Base-by-base conservation (phyloP, 2,888 invertebrate species). In the Hybos culiciformis region DNA sequence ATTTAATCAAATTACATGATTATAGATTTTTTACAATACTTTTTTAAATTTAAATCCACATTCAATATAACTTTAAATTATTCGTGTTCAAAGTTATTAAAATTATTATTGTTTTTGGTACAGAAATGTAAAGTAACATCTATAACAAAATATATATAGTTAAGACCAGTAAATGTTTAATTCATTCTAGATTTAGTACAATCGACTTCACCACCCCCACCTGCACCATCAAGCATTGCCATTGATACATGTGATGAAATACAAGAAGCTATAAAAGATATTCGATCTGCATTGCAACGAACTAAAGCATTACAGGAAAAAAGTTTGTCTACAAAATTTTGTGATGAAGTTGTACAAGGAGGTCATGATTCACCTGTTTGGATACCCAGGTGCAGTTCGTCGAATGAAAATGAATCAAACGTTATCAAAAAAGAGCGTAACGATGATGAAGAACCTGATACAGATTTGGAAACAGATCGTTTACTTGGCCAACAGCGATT, bases 391-490 rank as follows among this genome's bases (percentile, higher is more conserved):
- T 47, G 45, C 33, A 50, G 48, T 31, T 53, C 54, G 42, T 23
- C 37, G 41, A 31, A 36, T 37, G 29, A 42, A 36, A 17, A 39
- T 39, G n/a, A 44, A 41, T 19, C 26, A 24, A 14, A 37, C 32
- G 45, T 50, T 15, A 50, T 50, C 39, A 50, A 49, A 42, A 55
- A 57, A 37, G 44, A 53, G 54, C 51, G 49, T 38, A 36, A 21
- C 19, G 80, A 80, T 51, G 61, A 69, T 72, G 86, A 83, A 61
- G 91, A 91, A 68, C 90, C 91, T n/a, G 96, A 96, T 61, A 96
- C 96, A 0, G 96, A 97, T 67, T 77, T 94, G 53, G 96, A 96
- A 70, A 96, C 96, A n/a, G 96, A 96, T 69, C 74, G 93, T 54
- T 70, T 96, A 47, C 74, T 96, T 41, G 93, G 93, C 2, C 92